phyloP scores from a whole-genome alignment of 2,888 invertebrate species.

The Monochamus alternatus region DNA sequence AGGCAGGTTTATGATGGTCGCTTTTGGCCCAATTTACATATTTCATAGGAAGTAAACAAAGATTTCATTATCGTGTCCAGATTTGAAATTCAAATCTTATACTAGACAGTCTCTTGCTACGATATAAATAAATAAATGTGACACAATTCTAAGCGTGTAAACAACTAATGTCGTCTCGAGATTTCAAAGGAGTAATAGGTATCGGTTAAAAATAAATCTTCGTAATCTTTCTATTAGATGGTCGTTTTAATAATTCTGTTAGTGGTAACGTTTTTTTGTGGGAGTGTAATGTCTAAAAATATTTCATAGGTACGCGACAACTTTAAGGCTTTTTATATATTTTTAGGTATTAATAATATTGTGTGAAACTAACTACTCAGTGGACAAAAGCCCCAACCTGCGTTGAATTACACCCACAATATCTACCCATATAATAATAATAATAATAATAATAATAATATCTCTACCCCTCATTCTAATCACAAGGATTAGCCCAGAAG shows the following conservation, averaged over 20 bases:
- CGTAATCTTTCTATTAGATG: constrained; percentile 11
- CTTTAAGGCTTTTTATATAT: no score
- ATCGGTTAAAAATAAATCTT: constrained; percentile 20
- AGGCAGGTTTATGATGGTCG: background rate
- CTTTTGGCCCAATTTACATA: constrained; percentile 21
- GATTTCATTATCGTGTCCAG: background rate
- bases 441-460: no score
- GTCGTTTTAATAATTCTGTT: no score
- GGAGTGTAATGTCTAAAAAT: no score
- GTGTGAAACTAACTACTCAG: no score
- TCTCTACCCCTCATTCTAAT: no score
- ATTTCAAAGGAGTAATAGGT: background rate
- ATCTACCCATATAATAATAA: no score
- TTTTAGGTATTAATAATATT: no score
- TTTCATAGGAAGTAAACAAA: constrained; percentile 25
- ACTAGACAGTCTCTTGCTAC: background rate
- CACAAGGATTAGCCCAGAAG: no score
- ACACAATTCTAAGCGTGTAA: constrained; percentile 7
- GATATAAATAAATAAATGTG: constrained; percentile 10
- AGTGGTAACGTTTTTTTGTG: background rate
- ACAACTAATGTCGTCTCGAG: constrained; percentile 12
- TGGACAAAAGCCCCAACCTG: no score
- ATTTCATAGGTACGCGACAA: no score
- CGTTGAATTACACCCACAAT: no score
- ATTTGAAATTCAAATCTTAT: constrained; percentile 30